These are phyloP conservation scores for Epinotia bilunana DNA, from an alignment of 2,888 invertebrate species.

Conservation along the genomic window DNA sequence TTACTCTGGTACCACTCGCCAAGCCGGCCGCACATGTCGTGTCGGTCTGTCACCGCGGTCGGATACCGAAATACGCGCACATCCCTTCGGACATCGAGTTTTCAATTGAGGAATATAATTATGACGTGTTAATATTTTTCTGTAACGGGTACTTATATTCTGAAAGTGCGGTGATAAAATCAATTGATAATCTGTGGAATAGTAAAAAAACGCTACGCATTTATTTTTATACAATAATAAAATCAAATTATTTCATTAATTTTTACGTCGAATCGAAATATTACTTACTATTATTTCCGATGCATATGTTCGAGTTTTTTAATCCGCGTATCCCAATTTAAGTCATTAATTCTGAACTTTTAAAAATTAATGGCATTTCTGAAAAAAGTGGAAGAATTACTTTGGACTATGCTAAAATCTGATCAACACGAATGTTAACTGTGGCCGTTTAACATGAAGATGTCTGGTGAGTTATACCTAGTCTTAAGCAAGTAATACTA, in stretches of 20 bases:
- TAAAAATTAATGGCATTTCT: not conserved
- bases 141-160: conserved; percentile 10
- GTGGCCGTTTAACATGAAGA: conserved; percentile 76
- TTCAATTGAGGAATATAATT: conserved; percentile 50
- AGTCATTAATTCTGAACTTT: not conserved
- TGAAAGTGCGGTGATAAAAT: conserved; percentile 45
- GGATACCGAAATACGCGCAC: conserved; percentile 56
- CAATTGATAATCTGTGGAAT: conserved; percentile 37
- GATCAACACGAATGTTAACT: conserved; percentile 50
- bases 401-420: conserved; percentile 31
- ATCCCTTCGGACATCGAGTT: conserved; percentile 48
- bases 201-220: conserved; percentile 25
- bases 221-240: conserved; percentile 35
- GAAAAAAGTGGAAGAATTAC: conserved; percentile 17
- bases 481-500: not conserved
- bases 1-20: conserved; percentile 80
- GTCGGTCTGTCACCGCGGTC: conserved; percentile 48
- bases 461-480: conserved; percentile 71
- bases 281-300: not conserved
- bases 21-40: conserved; percentile 72
- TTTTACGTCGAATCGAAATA: no score
- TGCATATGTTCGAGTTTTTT: not conserved
- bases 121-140: conserved; percentile 38
- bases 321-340: not conserved
- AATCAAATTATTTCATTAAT: not conserved